phyloP scores from a whole-genome alignment of 2,888 invertebrate species.

The Steromphala cineraria region DNA sequence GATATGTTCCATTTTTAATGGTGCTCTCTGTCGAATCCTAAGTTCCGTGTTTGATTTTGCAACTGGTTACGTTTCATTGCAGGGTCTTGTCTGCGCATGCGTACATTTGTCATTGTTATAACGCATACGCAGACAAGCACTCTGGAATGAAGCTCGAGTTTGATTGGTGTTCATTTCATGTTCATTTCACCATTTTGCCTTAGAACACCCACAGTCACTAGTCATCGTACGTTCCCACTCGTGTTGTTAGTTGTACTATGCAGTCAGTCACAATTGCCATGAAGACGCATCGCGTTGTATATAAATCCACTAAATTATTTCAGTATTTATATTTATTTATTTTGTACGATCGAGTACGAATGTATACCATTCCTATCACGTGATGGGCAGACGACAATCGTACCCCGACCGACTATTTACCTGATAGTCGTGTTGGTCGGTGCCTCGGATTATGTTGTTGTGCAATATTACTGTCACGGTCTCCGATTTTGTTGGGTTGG shows the following conservation, averaged over 20 bases:
- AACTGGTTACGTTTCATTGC: not conserved
- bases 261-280: not conserved
- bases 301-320: conserved; percentile 21
- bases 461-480: conserved; percentile 1
- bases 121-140: not conserved
- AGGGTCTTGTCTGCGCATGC: not conserved
- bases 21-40: not conserved
- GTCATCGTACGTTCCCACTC: not conserved
- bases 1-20: conserved; percentile 1
- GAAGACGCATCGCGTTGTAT: not conserved
- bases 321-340: conserved; percentile 23
- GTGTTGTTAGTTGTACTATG: not conserved
- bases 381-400: not conserved
- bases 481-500: not conserved
- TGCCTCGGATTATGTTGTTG: not conserved
- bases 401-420: no score
- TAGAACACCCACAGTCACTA: not conserved
- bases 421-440: no score
- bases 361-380: conserved; percentile 12
- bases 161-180: not conserved
- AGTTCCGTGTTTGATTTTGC: not conserved
- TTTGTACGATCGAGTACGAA: conserved; percentile 13
- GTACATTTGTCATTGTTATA: not conserved
- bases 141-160: not conserved
- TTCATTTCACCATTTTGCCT: not conserved